Percentiles rank a stretch among this genome's conserved stretches.
Conservation (phyloP, 1,140 invertebrate genomes). For the Sarcophaga bullata region DNA sequence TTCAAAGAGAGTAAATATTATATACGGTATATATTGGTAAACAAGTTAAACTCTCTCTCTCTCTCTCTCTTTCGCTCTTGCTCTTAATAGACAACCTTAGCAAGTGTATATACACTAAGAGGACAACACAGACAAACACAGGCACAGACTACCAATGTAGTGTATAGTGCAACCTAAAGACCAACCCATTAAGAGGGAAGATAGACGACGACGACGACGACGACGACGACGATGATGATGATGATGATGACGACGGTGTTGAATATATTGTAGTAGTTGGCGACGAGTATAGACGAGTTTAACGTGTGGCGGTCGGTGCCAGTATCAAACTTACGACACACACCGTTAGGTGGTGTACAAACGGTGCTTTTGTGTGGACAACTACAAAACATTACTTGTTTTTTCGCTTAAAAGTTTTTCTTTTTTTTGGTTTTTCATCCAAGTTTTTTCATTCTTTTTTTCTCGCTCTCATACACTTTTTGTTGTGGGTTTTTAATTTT, state of each 20-base stretch:
- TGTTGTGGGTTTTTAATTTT: not conserved
- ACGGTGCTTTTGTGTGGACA: slow-evolving; percentile 28
- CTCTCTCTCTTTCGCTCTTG: not conserved
- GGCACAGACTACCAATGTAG: not conserved
- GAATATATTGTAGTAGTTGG: slow-evolving; percentile 21
- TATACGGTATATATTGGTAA: not conserved
- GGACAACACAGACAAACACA: not conserved
- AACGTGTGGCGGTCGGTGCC: slow-evolving; percentile 35
- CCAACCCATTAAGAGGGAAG: not conserved
- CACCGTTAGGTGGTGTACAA: slow-evolving; percentile 42
- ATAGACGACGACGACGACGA: not conserved
- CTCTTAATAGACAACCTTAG: too few relatives aligned
- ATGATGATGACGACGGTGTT: not conserved
- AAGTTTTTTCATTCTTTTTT: not conserved
- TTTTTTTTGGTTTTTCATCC: not conserved
- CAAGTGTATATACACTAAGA: not conserved
- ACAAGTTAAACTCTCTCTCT: not conserved
- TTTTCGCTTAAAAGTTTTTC: slow-evolving; percentile 26
- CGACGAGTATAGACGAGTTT: slow-evolving; percentile 12
- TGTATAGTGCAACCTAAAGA: slow-evolving; percentile 2
- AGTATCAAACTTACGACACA: slow-evolving; percentile 44
- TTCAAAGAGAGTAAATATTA: not conserved
- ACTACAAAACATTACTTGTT: slow-evolving; percentile 27
- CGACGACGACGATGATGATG: slow-evolving; percentile 1
- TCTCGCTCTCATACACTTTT: not conserved